phyloP scores from a whole-genome alignment of 1,140 invertebrate species.

The Archivesica marissinica region DNA sequence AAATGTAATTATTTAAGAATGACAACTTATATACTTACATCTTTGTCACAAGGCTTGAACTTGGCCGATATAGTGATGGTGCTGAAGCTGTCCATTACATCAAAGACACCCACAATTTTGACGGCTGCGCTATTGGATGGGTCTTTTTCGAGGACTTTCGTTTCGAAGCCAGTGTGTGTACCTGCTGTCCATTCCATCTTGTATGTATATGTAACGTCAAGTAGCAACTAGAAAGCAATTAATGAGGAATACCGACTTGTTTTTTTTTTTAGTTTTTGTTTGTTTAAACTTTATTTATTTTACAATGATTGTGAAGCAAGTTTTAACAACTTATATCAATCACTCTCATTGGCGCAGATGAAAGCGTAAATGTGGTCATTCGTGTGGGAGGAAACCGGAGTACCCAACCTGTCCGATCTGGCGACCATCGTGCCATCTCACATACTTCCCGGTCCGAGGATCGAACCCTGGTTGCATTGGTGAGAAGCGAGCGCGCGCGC shows the following conservation, averaged over 20 bases:
- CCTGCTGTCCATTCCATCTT: neutral
- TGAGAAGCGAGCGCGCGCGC: no score
- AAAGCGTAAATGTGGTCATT: no score
- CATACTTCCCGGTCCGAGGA: no score
- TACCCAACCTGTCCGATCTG: no score
- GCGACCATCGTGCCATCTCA: no score
- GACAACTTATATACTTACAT: constrained; percentile 12
- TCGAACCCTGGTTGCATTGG: no score
- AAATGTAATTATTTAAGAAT: neutral
- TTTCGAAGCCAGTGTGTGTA: neutral
- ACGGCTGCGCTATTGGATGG: neutral
- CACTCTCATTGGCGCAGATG: no score
- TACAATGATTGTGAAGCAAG: no score
- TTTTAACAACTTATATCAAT: no score
- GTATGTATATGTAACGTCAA: neutral
- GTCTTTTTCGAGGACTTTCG: neutral
- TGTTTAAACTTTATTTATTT: no score
- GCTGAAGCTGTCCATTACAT: neutral
- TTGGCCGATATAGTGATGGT: neutral
- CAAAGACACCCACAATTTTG: neutral
- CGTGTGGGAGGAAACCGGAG: no score
- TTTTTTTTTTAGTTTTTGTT: no score
- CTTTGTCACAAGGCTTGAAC: neutral
- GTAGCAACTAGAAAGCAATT: neutral
- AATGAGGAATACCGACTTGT: neutral